These are phyloP conservation scores for Scaptomyza hsui DNA, from an alignment of 1,140 invertebrate genomes.

Conservation along the genomic window DNA sequence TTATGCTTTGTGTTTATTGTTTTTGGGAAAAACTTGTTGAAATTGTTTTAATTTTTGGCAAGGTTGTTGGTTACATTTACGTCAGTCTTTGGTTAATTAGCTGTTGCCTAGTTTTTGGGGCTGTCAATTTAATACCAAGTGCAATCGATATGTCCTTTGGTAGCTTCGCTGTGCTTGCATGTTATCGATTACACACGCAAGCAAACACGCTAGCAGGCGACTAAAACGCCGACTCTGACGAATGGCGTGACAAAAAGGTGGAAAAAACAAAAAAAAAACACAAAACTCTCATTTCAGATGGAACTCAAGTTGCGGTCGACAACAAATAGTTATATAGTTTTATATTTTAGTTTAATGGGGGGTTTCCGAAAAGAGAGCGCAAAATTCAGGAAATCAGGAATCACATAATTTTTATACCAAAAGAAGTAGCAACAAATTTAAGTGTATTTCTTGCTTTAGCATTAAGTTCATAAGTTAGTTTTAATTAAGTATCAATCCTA, in stretches of 20 bases:
- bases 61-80: constrained; percentile 20
- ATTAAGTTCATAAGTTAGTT: constrained; percentile 23
- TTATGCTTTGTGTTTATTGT: constrained; percentile 21
- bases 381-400: constrained; percentile 6
- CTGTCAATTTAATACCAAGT: constrained; percentile 12
- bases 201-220: constrained; percentile 6
- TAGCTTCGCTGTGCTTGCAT: constrained; percentile 43
- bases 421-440: constrained; percentile 29
- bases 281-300: constrained; percentile 63
- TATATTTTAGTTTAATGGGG: not conserved
- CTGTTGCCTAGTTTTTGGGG: constrained; percentile 43
- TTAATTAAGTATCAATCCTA: constrained; percentile 30
- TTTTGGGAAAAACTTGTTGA: constrained; percentile 30
- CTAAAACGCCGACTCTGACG: constrained; percentile 21
- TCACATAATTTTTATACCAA: constrained; percentile 44
- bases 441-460: constrained; percentile 60
- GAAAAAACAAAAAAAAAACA: constrained; percentile 30
- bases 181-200: constrained; percentile 50
- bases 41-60: constrained; percentile 41
- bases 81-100: constrained; percentile 6
- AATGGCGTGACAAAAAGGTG: constrained; percentile 23
- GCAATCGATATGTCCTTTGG: constrained; percentile 30
- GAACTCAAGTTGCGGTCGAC: constrained; percentile 56
- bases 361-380: constrained; percentile 45
- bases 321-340: constrained; percentile 4